A percentile compares a stretch with the other conserved stretches of the same genome.
phyloP scores from a whole-genome alignment of 2,797 vertebrate species.

The Tauraco hartlaubi region DNA sequence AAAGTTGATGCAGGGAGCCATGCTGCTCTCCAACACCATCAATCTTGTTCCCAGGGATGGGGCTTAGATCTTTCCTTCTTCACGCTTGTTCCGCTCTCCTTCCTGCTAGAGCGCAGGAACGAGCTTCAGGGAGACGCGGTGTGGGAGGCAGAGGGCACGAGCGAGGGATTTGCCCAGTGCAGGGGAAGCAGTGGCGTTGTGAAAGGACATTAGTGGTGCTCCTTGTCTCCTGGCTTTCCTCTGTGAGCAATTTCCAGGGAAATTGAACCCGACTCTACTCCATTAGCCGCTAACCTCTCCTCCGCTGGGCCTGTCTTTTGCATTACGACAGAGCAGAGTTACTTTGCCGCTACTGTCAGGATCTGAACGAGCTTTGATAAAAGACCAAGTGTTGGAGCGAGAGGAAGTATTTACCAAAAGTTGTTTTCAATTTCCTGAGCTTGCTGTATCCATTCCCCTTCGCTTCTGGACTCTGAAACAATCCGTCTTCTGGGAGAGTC shows the following conservation, averaged over 20 bases:
- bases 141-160: background rate
- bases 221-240: constrained; percentile 27
- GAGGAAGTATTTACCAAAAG: constrained; percentile 52
- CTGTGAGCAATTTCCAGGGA: constrained; percentile 19
- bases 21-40: background rate
- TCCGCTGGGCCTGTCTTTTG: constrained; percentile 46
- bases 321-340: background rate
- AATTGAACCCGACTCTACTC: background rate
- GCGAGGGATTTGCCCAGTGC: background rate
- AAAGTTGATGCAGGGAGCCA: background rate
- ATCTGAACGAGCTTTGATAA: constrained; percentile 32
- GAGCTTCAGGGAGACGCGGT: accelerated
- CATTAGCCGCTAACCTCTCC: background rate
- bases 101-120: background rate
- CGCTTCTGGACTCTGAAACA: background rate
- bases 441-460: constrained; percentile 32
- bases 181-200: background rate
- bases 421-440: constrained; percentile 68
- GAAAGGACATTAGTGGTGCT: background rate
- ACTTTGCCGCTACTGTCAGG: background rate
- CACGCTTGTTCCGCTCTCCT: background rate
- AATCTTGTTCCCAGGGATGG: background rate
- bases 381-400: constrained; percentile 25
- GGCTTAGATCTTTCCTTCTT: background rate
- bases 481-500: background rate